Evolutionary conservation across 2,888 invertebrate species (phyloP).

Genomic region (Ornithoptera alexandrae): DNA sequence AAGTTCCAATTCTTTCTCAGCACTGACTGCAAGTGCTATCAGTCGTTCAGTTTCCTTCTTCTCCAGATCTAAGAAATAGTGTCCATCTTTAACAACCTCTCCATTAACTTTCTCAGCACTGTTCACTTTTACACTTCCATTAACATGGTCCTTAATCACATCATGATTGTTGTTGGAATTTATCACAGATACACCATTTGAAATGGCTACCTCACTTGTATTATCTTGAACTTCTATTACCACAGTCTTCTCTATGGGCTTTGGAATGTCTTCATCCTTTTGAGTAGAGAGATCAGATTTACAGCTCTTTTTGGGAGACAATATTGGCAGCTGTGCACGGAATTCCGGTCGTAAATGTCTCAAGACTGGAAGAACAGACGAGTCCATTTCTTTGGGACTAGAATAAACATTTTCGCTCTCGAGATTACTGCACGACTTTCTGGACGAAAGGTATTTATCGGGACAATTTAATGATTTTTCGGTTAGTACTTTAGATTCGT

Average conservation of each 20-base stretch:
- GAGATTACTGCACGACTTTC: constrained; percentile 49
- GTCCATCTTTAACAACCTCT: constrained; percentile 83
- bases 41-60: constrained; percentile 86
- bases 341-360: constrained; percentile 92
- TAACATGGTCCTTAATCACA: constrained; percentile 45
- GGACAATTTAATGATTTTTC: constrained; percentile 68
- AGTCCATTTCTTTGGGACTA: constrained; percentile 59
- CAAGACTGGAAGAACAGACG: constrained; percentile 84
- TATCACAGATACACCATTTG: constrained; percentile 70
- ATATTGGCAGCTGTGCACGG: constrained; percentile 88
- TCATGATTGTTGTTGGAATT: constrained; percentile 52
- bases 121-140: constrained; percentile 37
- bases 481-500: constrained; percentile 61
- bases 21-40: constrained; percentile 82
- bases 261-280: constrained; percentile 62
- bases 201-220: constrained; percentile 43
- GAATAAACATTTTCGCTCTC: constrained; percentile 50
- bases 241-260: constrained; percentile 51
- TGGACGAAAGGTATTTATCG: constrained; percentile 54
- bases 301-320: constrained; percentile 79
- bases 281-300: constrained; percentile 61
- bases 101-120: constrained; percentile 44
- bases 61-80: constrained; percentile 88
- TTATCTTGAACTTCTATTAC: constrained; percentile 31
- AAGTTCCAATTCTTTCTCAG: constrained; percentile 84